Evolutionary conservation across 2,797 vertebrate species (phyloP).

Genomic region (Tympanoctomys barrerae): DNA sequence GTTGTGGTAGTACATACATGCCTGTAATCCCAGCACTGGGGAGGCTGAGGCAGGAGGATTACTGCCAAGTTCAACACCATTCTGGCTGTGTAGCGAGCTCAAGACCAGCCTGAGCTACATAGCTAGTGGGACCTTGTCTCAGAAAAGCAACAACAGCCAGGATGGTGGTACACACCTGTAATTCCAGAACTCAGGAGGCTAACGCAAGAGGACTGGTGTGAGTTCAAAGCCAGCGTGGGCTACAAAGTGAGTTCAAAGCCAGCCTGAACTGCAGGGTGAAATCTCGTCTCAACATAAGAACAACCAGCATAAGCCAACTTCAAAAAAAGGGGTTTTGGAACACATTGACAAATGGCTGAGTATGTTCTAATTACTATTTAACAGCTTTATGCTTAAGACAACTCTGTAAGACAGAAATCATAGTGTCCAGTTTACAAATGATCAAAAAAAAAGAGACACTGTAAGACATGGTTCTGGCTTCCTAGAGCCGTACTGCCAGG

Average conservation of each 20-base stretch:
- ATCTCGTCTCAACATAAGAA: background rate
- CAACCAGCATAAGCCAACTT: background rate
- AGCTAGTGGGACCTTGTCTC: background rate
- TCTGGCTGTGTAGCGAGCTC: background rate
- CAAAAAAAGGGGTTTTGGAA: background rate
- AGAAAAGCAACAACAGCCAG: background rate
- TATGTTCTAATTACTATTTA: background rate
- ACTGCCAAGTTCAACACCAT: background rate
- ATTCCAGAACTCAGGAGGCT: background rate
- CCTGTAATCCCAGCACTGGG: background rate
- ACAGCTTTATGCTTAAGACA: slow-evolving; percentile 11
- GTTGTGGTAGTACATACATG: background rate
- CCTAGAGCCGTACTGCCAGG: background rate
- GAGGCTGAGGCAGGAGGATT: background rate
- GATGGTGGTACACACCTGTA: background rate
- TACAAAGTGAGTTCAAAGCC: no score
- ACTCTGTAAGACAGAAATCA: background rate
- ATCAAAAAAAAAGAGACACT: background rate
- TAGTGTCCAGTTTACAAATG: background rate
- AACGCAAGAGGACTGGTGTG: background rate
- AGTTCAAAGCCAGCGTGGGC: background rate
- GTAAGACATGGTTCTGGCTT: background rate
- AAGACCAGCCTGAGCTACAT: background rate
- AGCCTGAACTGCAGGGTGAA: background rate
- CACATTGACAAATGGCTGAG: background rate